Evolutionary conservation across 2,113 vertebrate species (phyloP).

Genomic region (Capreolus pygargus): DNA sequence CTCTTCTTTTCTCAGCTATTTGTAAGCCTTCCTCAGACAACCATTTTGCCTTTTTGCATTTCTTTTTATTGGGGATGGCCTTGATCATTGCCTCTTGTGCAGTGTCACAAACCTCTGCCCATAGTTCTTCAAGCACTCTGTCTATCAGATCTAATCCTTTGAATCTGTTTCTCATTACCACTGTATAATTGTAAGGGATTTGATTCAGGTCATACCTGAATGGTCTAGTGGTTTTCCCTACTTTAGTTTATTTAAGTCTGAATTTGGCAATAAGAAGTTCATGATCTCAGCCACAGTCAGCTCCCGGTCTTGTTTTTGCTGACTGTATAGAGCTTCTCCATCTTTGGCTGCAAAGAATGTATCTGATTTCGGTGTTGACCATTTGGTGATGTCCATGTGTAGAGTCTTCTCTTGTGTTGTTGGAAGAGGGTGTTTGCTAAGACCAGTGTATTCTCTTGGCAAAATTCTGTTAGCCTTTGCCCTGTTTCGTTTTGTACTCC

Average conservation of each 20-base stretch:
- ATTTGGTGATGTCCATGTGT: not conserved
- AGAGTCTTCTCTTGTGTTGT: not conserved
- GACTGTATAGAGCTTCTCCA: not conserved
- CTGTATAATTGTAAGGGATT: not conserved
- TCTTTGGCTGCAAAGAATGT: not conserved
- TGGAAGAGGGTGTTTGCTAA: not conserved
- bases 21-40: not conserved
- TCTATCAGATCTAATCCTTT: not conserved
- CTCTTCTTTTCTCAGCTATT: not conserved
- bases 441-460: not conserved
- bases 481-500: not conserved
- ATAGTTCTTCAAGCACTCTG: not conserved
- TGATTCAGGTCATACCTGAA: not conserved
- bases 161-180: not conserved
- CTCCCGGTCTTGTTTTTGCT: not conserved
- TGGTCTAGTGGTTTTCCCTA: not conserved
- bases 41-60: not conserved
- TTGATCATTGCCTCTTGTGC: not conserved
- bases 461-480: not conserved
- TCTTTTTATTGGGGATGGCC: not conserved
- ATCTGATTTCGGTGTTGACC: not conserved
- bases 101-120: not conserved
- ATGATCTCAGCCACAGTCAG: not conserved
- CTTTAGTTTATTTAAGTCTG: not conserved
- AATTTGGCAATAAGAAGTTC: not conserved